Base-by-base conservation (phyloP, 1,140 invertebrate genomes). In the Zaprionus taronus region DNA sequence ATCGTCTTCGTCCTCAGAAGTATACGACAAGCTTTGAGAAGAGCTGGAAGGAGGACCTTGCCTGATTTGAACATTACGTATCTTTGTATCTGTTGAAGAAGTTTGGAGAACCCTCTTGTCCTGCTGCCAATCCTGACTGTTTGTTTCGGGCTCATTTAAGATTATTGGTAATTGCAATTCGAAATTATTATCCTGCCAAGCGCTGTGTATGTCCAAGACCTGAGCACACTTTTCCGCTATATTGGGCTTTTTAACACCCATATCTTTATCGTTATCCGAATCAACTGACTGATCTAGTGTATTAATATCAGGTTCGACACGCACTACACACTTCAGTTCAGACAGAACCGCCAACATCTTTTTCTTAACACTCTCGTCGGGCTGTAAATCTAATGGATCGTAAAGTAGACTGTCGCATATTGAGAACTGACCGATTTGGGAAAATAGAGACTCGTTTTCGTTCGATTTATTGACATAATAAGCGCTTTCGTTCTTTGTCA, bases 301-400 rank as follows among this genome's bases (percentile, higher is more conserved):
- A n/a, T 44, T 12, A 31, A 71, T 31, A 67, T 71, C 69, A 5
- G 64, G 61, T 15, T 77, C 36, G 0, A 93, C 90, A 74, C 94
- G 95, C 1, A 96, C 95, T 92, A 96, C 96, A 38, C 95, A 92
- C 91, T 95, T 95, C 0, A 98, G 92, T 89, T 97, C 96, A 62
- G 94, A 93, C 12, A 97, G 89, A 1, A 97, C 96, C 79, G 95
- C 95, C 0, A 95, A 95, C 96, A 97, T 97, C 87, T 94, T 95
- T 78, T 96, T 95, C 93, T 96, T 97, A 3, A 97, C 95, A 71
- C 95, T 93, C 79, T 96, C 95, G 73, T 95, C 94, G 1, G 96
- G 95, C 5, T 31, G 14, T 2, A 11, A 44, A 26, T 47, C n/a
- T 14, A 51, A 51, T 7, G n/a, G n/a, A n/a, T 20, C 9, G n/a